Evolutionary conservation across 2,797 vertebrate species (phyloP), one percentile per base, ranked within the genome.

Genomic region (Podarcis lilfordi): DNA sequence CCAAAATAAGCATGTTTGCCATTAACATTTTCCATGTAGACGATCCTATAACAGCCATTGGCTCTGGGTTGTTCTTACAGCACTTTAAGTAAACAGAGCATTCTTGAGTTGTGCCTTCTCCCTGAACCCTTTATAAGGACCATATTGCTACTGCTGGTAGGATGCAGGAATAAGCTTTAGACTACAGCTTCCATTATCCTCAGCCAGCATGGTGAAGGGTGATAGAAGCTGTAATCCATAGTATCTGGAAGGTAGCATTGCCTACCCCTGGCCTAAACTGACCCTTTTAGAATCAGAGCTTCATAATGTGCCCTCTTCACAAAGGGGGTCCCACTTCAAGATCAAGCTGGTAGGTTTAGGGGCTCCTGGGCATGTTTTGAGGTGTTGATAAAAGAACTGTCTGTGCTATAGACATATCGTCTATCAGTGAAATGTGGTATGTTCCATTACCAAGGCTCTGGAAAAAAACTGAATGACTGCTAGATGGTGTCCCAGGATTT

Each of bases 11-110:
- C 3, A 32, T 55, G 23, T 4, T 74, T 89, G 10, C 86, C 15
- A 40, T 59, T 84, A 87, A 75, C 77, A 80, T 88, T 71, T 40
- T 61, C 13, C 23, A 91, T 82, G 43, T 88, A 83, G 15, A 77
- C 32, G 17, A 40, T 64, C 35, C 50, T 40, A n/a, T 43, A 7
- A 21, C 8, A 50, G 29, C 19, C 45, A 37, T 25, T 32, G 32
- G 8, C 32, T 43, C 29, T 64, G 19, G 27, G 64, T 23, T 21
- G 25, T 35, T 50, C 61, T 61, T 35, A 61, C 50, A 55, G 50
- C 13, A 55, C 3, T 55, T 55, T 55, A 55, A 15, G 50, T 55
- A 55, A 55, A 55, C 13, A 55, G 50, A 61, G 21, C 50, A 50
- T 50, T 50, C 50, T 50, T 50, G 3, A 50, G 50, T 13, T 50